These are phyloP conservation scores for Gorsachius magnificus DNA, from an alignment of 2,797 vertebrate species.

Conservation along the genomic window DNA sequence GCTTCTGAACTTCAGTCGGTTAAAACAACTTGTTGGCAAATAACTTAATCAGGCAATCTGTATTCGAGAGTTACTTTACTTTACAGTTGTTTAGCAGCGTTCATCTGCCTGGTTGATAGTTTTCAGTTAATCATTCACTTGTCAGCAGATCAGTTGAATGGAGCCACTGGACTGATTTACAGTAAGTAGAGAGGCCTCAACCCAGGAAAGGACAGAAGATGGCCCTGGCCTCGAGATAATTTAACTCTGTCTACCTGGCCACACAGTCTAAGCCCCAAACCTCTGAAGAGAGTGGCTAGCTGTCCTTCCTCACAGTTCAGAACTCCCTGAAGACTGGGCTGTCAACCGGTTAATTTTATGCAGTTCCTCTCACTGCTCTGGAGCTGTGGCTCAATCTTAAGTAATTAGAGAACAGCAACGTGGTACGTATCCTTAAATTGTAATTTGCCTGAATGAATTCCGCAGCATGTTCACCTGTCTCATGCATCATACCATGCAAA, in stretches of 20 bases:
- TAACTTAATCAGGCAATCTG: constrained; percentile 12
- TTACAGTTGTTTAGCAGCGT: neutral
- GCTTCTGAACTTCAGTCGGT: constrained; percentile 8
- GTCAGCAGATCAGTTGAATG: neutral
- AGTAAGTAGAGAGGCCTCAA: neutral
- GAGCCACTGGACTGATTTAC: constrained; percentile 14
- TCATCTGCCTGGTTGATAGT: neutral
- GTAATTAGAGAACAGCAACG: neutral
- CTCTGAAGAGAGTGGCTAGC: neutral
- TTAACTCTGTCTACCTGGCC: neutral
- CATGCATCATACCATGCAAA: neutral
- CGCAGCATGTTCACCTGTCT: neutral
- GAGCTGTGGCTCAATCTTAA: neutral
- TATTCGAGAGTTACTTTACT: neutral
- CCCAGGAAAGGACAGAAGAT: neutral
- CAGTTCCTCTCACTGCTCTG: neutral
- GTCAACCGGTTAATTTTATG: neutral
- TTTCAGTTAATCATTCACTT: constrained; percentile 50
- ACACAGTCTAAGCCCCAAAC: neutral
- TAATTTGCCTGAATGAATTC: neutral
- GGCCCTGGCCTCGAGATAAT: neutral
- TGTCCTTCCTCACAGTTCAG: neutral
- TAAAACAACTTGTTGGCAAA: neutral
- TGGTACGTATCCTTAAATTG: neutral
- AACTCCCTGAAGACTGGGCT: neutral